These are phyloP conservation scores for Dinoponera quadriceps DNA, from an alignment of 1,140 invertebrate species.

Conservation along the genomic window DNA sequence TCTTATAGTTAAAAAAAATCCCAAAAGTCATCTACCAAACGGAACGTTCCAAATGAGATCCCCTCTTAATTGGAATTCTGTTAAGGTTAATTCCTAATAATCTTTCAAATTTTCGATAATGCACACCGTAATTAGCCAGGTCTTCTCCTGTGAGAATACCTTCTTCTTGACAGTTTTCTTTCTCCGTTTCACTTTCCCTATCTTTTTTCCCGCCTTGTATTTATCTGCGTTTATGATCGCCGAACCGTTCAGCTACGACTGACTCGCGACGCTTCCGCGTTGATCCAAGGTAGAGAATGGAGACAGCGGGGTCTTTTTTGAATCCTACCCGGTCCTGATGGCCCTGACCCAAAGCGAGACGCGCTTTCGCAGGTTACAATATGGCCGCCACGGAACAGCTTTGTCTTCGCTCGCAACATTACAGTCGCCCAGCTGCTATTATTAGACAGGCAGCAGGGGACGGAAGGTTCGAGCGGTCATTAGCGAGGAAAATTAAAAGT, in stretches of 20 bases:
- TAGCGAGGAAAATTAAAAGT: conserved; percentile 6
- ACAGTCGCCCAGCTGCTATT: conserved; percentile 12
- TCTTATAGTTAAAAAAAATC: too few relatives aligned
- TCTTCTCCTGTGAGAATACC: neutral
- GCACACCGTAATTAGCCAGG: neutral
- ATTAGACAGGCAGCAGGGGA: neutral
- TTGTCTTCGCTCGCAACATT: conserved; percentile 38
- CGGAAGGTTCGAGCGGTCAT: too few relatives aligned
- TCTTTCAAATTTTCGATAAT: neutral
- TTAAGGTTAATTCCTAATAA: neutral
- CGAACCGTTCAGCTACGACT: conserved; percentile 5
- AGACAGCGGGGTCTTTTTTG: conserved; percentile 44
- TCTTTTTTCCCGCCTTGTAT: neutral
- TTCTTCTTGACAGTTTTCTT: conserved; percentile 1
- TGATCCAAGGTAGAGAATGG: conserved; percentile 18
- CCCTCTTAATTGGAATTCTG: too few relatives aligned
- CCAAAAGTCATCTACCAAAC: too few relatives aligned
- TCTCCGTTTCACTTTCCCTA: neutral
- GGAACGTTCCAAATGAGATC: too few relatives aligned
- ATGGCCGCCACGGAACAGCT: conserved; percentile 31
- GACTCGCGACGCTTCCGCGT: conserved; percentile 45
- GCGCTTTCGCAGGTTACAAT: conserved; percentile 49
- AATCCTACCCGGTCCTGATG: conserved; percentile 45
- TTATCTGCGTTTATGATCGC: neutral
- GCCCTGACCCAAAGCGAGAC: conserved; percentile 54